phyloP scores from a whole-genome alignment of 2,113 vertebrate species.

The Protomyctophum bolini region DNA sequence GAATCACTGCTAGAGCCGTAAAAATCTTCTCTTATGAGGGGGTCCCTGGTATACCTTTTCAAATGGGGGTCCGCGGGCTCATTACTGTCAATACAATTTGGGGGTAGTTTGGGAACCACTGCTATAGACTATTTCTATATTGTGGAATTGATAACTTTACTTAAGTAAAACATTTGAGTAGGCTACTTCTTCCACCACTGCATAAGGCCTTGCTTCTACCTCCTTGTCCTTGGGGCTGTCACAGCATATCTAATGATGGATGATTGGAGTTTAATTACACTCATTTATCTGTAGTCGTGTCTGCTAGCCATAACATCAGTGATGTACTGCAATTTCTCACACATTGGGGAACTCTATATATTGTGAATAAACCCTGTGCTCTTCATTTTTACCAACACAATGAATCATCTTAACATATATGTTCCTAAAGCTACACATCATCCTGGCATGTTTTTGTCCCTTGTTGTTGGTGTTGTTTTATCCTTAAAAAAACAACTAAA shows the following conservation, averaged over 20 bases:
- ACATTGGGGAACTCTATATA: conserved; percentile 26
- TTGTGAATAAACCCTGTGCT: conserved; percentile 36
- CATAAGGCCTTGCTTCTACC: background rate
- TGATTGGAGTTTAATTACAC: conserved; percentile 69
- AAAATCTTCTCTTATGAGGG: too few relatives aligned
- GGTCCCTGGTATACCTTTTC: too few relatives aligned
- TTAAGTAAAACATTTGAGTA: too few relatives aligned
- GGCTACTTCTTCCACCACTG: background rate
- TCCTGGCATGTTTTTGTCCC: conserved; percentile 14
- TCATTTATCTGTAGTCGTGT: conserved; percentile 25
- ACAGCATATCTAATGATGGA: conserved; percentile 66
- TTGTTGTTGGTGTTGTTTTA: background rate
- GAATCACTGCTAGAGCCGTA: too few relatives aligned
- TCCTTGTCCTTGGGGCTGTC: conserved; percentile 32
- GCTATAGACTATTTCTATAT: too few relatives aligned
- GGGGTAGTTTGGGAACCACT: too few relatives aligned
- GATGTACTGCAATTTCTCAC: conserved; percentile 27
- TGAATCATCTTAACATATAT: conserved; percentile 11
- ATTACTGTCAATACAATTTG: too few relatives aligned
- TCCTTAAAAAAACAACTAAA: too few relatives aligned
- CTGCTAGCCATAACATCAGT: conserved; percentile 41
- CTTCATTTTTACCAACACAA: conserved; percentile 17
- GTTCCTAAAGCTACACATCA: background rate
- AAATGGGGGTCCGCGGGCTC: too few relatives aligned
- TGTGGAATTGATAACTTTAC: too few relatives aligned